Conservation (phyloP, 2,888 invertebrate genomes). For the Drosophila robusta region DNA sequence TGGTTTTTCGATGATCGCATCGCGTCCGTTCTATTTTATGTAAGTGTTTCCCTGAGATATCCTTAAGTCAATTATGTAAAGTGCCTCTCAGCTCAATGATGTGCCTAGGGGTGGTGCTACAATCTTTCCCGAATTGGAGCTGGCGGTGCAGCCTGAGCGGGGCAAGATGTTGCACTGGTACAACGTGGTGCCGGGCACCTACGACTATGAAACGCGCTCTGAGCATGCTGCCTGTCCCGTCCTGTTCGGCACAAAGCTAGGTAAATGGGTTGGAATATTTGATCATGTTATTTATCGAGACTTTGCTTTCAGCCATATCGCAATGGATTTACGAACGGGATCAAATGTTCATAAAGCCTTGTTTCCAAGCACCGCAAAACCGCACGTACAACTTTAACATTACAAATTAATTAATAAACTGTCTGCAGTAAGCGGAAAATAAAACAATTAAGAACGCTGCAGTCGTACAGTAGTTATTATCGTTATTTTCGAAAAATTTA, state of each 20-base stretch:
- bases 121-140: not conserved
- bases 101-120: constrained; percentile 28
- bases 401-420: too few relatives aligned
- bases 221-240: constrained; percentile 28
- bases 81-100: constrained; percentile 29
- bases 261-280: constrained; percentile 1
- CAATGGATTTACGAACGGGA: constrained; percentile 28
- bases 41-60: constrained; percentile 16
- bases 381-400: too few relatives aligned
- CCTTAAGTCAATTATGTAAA: too few relatives aligned
- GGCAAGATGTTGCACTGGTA: constrained; percentile 33
- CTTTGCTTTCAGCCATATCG: constrained; percentile 6
- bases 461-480: too few relatives aligned
- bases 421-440: too few relatives aligned
- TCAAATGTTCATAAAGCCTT: constrained; percentile 38
- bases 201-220: constrained; percentile 4
- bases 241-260: constrained; percentile 23
- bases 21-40: constrained; percentile 42
- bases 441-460: too few relatives aligned
- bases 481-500: too few relatives aligned
- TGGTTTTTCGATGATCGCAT: constrained; percentile 13
- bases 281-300: not conserved
- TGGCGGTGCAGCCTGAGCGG: constrained; percentile 26
- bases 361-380: constrained; percentile 3
- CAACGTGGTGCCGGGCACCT: constrained; percentile 2